Conservation (phyloP, 2,113 vertebrate genomes). For the Aviceda subcristata region DNA sequence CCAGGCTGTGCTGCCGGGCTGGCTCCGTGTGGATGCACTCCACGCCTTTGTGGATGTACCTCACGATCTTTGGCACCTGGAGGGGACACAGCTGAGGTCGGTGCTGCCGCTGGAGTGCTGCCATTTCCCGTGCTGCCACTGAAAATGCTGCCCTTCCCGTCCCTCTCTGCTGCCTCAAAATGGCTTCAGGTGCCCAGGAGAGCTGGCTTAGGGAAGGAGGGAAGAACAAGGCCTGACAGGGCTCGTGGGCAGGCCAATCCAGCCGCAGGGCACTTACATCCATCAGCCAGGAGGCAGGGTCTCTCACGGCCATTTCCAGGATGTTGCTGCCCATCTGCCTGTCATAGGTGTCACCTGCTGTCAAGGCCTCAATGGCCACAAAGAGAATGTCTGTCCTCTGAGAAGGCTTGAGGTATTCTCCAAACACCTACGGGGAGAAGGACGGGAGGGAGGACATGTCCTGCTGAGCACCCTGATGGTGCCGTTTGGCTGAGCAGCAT, state of each 20-base stretch:
- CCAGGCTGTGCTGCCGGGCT: not conserved
- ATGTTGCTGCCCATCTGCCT: not conserved
- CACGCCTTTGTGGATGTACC: not conserved
- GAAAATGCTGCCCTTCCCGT: not conserved
- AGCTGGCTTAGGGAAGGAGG: not conserved
- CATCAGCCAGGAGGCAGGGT: not conserved
- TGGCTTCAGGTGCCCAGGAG: too few relatives aligned
- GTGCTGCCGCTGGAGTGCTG: not conserved
- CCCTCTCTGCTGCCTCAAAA: not conserved
- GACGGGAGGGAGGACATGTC: not conserved
- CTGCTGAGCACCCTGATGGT: not conserved
- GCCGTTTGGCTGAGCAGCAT: not conserved
- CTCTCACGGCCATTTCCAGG: not conserved
- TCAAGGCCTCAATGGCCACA: not conserved
- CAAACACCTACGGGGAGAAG: not conserved
- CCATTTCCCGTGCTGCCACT: too few relatives aligned
- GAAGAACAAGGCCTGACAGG: not conserved
- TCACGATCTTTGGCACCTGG: not conserved
- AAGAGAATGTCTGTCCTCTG: not conserved
- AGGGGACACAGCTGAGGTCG: not conserved
- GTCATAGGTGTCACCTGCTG: not conserved
- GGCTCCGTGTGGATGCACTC: fast-evolving
- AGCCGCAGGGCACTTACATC: not conserved
- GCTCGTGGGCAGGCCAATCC: not conserved
- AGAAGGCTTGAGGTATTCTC: not conserved